phyloP scores from a whole-genome alignment of 2,797 vertebrate species.

The Mormyrus proboscirostris region DNA sequence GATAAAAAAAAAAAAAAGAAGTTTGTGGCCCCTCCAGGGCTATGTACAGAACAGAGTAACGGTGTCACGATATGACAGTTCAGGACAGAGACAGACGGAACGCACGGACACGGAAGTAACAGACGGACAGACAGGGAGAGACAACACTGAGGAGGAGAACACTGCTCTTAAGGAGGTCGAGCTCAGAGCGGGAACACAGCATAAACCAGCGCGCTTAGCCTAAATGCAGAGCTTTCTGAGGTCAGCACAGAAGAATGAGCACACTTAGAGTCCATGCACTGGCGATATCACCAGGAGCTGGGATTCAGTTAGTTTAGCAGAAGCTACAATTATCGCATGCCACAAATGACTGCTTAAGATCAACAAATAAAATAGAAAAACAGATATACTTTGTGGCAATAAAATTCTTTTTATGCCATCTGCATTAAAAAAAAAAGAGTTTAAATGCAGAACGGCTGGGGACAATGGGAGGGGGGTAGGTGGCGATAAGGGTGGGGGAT shows the following conservation, averaged over 20 bases:
- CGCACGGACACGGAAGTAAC: conserved; percentile 30
- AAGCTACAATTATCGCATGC: conserved; percentile 74
- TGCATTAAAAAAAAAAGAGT: conserved; percentile 72
- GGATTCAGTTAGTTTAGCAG: conserved; percentile 52
- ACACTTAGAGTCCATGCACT: conserved; percentile 72
- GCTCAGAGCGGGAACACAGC: conserved; percentile 48
- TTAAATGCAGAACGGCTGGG: conserved; percentile 62
- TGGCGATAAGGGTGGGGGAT: conserved; percentile 41
- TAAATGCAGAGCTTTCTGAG: conserved; percentile 60
- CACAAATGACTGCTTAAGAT: conserved; percentile 70
- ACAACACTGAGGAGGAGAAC: conserved; percentile 53
- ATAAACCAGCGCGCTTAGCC: conserved; percentile 61
- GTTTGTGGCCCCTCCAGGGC: background rate
- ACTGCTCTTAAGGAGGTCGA: conserved; percentile 43
- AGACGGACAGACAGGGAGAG: conserved; percentile 52
- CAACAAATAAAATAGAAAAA: conserved; percentile 81
- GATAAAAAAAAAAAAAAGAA: too few species aligned
- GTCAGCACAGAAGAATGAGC: conserved; percentile 64
- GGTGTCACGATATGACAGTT: conserved; percentile 63
- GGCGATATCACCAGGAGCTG: conserved; percentile 44
- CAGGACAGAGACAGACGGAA: conserved; percentile 53
- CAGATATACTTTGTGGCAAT: conserved; percentile 89
- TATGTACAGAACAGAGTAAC: conserved; percentile 62
- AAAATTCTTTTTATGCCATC: conserved; percentile 99
- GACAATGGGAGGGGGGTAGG: conserved; percentile 43